phyloP scores from a whole-genome alignment of 2,888 invertebrate genomes.

The Osmoderma eremita region DNA sequence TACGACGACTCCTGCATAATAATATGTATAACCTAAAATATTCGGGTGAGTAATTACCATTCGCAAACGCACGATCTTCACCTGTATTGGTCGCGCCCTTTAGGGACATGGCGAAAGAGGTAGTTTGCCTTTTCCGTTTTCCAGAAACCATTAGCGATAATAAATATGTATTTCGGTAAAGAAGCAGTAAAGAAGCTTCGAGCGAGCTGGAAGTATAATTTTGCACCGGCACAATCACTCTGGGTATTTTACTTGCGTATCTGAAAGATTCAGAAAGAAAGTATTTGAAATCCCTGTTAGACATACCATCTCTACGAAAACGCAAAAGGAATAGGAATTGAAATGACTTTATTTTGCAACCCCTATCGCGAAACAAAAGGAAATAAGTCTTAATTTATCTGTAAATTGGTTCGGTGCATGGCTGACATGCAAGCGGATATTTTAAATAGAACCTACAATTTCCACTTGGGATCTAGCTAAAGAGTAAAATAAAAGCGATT shows the following conservation, averaged over 20 bases:
- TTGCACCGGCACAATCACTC: neutral
- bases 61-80: constrained; percentile 25
- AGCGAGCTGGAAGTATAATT: constrained; percentile 16
- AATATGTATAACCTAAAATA: constrained; percentile 36
- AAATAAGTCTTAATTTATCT: too few species aligned
- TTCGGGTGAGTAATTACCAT: constrained; percentile 37
- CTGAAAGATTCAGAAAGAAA: too few species aligned
- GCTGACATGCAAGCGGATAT: too few species aligned
- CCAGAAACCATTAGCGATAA: constrained; percentile 10
- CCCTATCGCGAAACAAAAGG: too few species aligned
- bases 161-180: constrained; percentile 5
- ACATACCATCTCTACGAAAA: too few species aligned
- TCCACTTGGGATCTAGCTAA: too few species aligned
- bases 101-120: constrained; percentile 27
- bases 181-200: neutral
- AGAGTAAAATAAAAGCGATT: neutral
- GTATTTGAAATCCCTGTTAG: too few species aligned
- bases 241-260: constrained; percentile 2
- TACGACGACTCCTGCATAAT: constrained; percentile 25
- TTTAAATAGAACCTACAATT: too few species aligned
- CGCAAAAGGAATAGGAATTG: too few species aligned
- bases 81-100: constrained; percentile 30
- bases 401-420: too few species aligned
- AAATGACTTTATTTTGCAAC: too few species aligned
- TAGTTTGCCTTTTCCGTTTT: neutral